phyloP scores from a whole-genome alignment of 2,888 invertebrate species.

The Dicycla oo region DNA sequence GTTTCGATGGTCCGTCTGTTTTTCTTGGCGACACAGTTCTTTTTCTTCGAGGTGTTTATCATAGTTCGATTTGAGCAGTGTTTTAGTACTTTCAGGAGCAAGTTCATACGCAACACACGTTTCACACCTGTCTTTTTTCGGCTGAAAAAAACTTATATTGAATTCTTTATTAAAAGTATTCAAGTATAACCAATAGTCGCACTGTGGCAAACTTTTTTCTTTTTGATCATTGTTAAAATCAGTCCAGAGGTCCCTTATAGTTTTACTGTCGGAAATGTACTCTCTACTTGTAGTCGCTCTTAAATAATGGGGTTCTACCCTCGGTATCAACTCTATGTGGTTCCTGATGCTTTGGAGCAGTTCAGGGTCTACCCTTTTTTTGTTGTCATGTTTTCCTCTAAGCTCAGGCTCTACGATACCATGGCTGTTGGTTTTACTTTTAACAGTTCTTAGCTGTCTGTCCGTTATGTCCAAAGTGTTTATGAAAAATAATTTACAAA shows the following conservation, averaged over 20 bases:
- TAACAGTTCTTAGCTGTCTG: conserved; percentile 14
- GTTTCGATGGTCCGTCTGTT: neutral
- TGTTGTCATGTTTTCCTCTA: conserved; percentile 67
- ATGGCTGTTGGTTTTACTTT: conserved; percentile 23
- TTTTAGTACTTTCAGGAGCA: neutral
- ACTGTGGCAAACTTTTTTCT: conserved; percentile 28
- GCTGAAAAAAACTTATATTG: conserved; percentile 56
- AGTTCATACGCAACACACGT: conserved; percentile 40
- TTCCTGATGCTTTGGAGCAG: conserved; percentile 40
- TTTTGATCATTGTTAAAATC: conserved; percentile 17
- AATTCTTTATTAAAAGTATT: conserved; percentile 52
- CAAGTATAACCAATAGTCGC: conserved; percentile 52
- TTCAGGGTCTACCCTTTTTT: conserved; percentile 61
- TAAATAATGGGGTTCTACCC: conserved; percentile 62
- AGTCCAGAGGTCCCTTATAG: conserved; percentile 38
- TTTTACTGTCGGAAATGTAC: conserved; percentile 15
- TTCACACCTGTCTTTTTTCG: too few relatives aligned
- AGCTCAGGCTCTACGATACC: conserved; percentile 25
- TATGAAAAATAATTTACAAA: conserved; percentile 25
- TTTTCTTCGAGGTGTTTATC: conserved; percentile 1
- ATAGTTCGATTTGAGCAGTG: conserved; percentile 5
- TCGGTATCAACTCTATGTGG: conserved; percentile 63
- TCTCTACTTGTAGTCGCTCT: conserved; percentile 61
- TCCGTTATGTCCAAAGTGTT: conserved; percentile 22
- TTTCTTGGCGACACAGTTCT: conserved; percentile 11